Conservation (phyloP, 1,140 invertebrate genomes). For the Cyclina sinensis region DNA sequence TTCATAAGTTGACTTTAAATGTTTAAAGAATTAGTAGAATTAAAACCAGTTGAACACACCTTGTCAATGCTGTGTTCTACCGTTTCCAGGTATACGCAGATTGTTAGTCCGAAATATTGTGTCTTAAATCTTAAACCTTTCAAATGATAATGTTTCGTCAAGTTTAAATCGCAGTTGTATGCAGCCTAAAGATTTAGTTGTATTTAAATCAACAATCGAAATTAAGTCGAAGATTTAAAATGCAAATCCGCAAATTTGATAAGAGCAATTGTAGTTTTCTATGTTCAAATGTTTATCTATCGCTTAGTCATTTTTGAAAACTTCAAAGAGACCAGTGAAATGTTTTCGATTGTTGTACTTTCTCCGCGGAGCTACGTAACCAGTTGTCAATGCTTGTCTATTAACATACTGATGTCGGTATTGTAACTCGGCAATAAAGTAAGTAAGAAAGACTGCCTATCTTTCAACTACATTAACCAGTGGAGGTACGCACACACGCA, state of each 20-base stretch:
- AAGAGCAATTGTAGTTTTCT: neutral
- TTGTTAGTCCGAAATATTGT: neutral
- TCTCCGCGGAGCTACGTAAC: too few species aligned
- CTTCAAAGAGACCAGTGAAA: neutral
- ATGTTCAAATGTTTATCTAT: constrained; percentile 25
- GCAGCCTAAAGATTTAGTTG: neutral
- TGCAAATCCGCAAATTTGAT: constrained; percentile 7
- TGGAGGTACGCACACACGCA: too few species aligned
- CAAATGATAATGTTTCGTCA: neutral
- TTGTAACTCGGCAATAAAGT: too few species aligned
- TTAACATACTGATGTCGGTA: too few species aligned
- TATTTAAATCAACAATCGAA: constrained; percentile 40
- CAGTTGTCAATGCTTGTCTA: too few species aligned
- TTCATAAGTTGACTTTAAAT: neutral
- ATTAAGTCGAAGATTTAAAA: constrained; percentile 34
- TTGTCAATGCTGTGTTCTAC: neutral
- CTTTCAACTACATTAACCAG: too few species aligned
- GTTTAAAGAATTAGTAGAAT: too few species aligned
- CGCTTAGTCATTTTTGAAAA: neutral
- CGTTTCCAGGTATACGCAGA: neutral
- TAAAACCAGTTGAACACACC: too few species aligned
- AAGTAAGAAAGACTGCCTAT: too few species aligned
- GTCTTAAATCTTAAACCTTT: neutral
- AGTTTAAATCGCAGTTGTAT: neutral
- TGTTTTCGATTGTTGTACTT: too few species aligned